Base-by-base conservation (phyloP, 2,113 vertebrate species). In the Alaudala cheleensis region DNA sequence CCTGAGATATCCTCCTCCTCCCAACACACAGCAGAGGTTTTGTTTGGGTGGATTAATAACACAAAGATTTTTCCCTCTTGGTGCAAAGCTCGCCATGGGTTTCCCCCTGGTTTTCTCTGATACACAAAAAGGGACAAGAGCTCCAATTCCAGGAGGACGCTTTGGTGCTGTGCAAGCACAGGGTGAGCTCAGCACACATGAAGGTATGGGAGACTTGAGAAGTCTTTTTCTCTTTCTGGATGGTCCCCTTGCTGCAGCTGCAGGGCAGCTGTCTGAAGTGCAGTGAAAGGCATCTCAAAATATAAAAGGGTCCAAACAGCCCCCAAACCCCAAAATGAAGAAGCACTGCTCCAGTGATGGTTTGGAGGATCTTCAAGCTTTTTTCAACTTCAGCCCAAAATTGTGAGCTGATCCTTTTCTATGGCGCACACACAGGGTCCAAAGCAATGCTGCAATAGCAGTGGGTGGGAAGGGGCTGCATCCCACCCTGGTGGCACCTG, bases 401-500 rank as follows among this genome's bases (percentile, higher is more conserved):
- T 11, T n/a, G 39, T 56, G 66, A 88, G 34, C 60, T 23, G 34
- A 22, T 91, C 33, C 47, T 82, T 64, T 80, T 50, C 51, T 29
- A 0, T 18, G 53, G 84, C 26, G 53, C 37, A 26, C 14, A 8
- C 60, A 57, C 2, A 0, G 57, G 79, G 58, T 57, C 44, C n/a
- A 42, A 51, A 80, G 91, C 7, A 1, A 40, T 53, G 82, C 91
- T 81, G 70, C 72, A 5, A 73, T 57, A 69, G 45, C 61, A 20
- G 15, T 53, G 90, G 94, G 74, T 89, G 96, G 96, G 90, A 79
- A 83, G 53, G 82, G 94, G 85, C 45, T 95, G 92, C 88, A n/a
- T 89, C 92, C 80, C 39, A 5, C 81, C 28, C 2, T 47, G 73
- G 73, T 80, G 94, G 92, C 77, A 97, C 85, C 91, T 95, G 79